These are phyloP conservation scores for Tinamus guttatus DNA, from an alignment of 2,113 vertebrate genomes.

Conservation along the genomic window DNA sequence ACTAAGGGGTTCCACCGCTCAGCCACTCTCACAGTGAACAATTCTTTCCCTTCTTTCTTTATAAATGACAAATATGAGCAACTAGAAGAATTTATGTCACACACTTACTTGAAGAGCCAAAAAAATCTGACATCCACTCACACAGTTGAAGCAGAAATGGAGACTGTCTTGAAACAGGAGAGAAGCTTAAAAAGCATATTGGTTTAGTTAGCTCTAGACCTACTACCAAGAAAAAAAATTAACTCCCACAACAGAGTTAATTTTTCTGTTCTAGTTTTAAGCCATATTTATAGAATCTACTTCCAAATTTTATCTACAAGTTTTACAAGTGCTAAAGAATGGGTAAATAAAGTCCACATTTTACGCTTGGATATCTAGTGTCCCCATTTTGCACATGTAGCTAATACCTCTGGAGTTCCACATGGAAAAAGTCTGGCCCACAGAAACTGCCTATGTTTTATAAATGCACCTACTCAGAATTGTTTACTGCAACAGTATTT, in stretches of 20 bases:
- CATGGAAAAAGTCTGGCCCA: background rate
- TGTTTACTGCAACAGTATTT: background rate
- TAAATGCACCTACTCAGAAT: background rate
- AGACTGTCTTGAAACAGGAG: background rate
- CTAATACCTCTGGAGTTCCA: background rate
- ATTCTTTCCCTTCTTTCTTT: background rate
- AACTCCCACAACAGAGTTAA: background rate
- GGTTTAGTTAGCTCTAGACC: background rate
- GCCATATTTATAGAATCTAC: background rate
- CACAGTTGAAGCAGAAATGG: background rate
- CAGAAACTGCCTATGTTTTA: background rate
- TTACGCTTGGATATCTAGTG: fast-evolving
- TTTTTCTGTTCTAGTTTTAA: background rate
- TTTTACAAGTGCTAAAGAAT: background rate
- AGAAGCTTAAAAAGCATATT: background rate
- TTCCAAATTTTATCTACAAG: background rate
- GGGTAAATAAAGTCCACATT: background rate
- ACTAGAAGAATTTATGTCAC: background rate
- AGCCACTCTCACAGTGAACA: background rate
- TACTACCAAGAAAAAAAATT: background rate
- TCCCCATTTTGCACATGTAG: background rate
- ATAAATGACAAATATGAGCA: background rate
- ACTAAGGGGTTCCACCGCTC: background rate
- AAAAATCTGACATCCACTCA: background rate
- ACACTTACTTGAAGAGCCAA: background rate